Percentiles rank a stretch among this genome's conserved stretches.
Conservation (phyloP, 1,140 invertebrate genomes). For the Tribolium madens region DNA sequence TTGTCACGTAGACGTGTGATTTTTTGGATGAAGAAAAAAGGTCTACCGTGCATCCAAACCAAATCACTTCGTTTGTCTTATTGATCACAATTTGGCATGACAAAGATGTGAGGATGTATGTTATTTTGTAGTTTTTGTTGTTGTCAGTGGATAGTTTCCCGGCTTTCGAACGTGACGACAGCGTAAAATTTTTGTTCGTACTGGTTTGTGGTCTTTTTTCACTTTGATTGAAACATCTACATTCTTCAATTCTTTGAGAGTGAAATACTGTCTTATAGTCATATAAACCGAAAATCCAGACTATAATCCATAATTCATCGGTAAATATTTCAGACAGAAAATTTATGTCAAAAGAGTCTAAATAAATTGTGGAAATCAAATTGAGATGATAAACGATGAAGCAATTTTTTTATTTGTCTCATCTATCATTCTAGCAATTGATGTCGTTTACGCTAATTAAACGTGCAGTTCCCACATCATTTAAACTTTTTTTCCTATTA, state of each 20-base stretch:
- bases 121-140: not conserved
- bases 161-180: not conserved
- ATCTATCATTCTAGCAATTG: conserved; percentile 26
- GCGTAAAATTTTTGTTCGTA: not conserved
- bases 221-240: not conserved
- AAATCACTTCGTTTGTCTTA: not conserved
- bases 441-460: conserved; percentile 33
- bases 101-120: not conserved
- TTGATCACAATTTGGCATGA: not conserved
- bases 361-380: conserved; percentile 36
- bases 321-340: conserved; percentile 22
- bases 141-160: not conserved
- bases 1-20: not conserved
- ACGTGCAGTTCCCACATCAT: conserved; percentile 26
- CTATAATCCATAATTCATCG: conserved; percentile 9
- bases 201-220: not conserved
- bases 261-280: not conserved
- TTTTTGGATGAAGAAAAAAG: not conserved
- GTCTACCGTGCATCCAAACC: not conserved
- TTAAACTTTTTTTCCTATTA: not conserved
- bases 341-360: conserved; percentile 25
- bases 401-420: conserved; percentile 9
- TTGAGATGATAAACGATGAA: conserved; percentile 35
- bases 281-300: not conserved
- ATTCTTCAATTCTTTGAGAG: not conserved